Base-by-base conservation (phyloP, 2,113 vertebrate species). In the Formicarius rufipectus region DNA sequence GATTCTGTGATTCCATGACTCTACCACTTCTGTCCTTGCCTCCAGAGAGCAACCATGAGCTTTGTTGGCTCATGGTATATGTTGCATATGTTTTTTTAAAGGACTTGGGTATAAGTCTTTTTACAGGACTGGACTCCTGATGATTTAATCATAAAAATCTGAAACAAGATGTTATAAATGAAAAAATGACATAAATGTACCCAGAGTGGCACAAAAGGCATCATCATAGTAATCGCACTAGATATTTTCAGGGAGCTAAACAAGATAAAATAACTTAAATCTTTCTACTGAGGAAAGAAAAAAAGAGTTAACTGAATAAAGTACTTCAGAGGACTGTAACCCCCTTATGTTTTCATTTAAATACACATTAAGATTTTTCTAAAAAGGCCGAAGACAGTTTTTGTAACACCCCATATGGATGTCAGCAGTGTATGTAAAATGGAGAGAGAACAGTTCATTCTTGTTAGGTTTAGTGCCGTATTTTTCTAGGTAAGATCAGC, bases 301-400 rank as follows among this genome's bases (percentile, higher is more conserved):
- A 94, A 96, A 97, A 96, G 94, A 97, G 91, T 96, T 97, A 97
- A 97, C 97, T 97, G 96, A 96, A 97, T 95, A 94, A 97, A 96
- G 96, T 91, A 95, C 96, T 96, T 97, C 86, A 92, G 96, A 96
- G 91, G 89, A 93, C 94, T 96, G 92, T 95, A 96, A 90, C 81
- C 78, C 96, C 96, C 96, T 97, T 97, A 96, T 97, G 96, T 97
- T 97, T 97, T 97, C 96, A 96, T 97, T 97, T 96, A 96, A 96
- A 96, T 97, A 94, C 86, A 93, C 95, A 96, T 97, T 96, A 97
- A 92, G 71, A 82, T 95, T 97, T 96, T 96, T 95, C 96, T 96
- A 90, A 89, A 94, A 97, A 96, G 93, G 50, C 94, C 92, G 95
- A 89, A 94, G 88, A 95, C 85, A 95, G 83, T 90, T 95, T 87